phyloP scores from a whole-genome alignment of 1,140 invertebrate species.

The Colletes gigas region DNA sequence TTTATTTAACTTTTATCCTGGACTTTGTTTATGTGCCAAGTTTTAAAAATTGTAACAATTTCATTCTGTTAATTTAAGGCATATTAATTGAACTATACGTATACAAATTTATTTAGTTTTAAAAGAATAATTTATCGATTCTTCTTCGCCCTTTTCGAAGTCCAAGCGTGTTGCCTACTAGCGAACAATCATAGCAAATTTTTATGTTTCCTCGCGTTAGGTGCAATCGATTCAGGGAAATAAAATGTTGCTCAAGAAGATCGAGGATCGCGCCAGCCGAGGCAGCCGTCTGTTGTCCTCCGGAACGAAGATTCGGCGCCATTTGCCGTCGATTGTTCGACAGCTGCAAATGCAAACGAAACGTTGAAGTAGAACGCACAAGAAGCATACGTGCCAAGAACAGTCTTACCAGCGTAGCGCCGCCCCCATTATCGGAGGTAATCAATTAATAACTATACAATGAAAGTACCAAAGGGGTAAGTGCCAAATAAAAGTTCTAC shows the following conservation, averaged over 20 bases:
- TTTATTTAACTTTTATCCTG: too few relatives aligned
- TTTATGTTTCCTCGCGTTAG: slow-evolving; percentile 48
- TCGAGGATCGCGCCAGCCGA: slow-evolving; percentile 73
- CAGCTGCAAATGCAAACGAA: slow-evolving; percentile 65
- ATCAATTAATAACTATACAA: neutral
- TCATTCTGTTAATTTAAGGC: too few relatives aligned
- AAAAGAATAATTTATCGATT: neutral
- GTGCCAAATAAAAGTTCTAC: too few relatives aligned
- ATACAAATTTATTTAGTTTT: neutral
- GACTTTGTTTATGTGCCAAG: too few relatives aligned
- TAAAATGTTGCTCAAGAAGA: slow-evolving; percentile 67
- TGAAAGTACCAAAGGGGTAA: too few relatives aligned
- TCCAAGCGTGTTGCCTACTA: too few relatives aligned
- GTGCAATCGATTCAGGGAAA: slow-evolving; percentile 65
- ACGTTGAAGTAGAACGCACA: slow-evolving; percentile 64
- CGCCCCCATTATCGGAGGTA: slow-evolving; percentile 77
- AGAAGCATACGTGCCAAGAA: slow-evolving; percentile 77
- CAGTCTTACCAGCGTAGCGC: slow-evolving; percentile 78
- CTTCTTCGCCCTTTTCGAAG: too few relatives aligned
- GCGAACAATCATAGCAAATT: too few relatives aligned
- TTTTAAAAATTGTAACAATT: too few relatives aligned
- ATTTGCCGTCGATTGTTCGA: slow-evolving; percentile 71
- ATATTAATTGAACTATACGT: too few relatives aligned
- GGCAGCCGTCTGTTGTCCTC: slow-evolving; percentile 67
- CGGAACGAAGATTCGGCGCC: slow-evolving; percentile 71